Percentiles rank a stretch among this genome's conserved stretches.
Evolutionary conservation across 2,797 vertebrate species (phyloP).

Genomic region (Rhadinocentrus ornatus): DNA sequence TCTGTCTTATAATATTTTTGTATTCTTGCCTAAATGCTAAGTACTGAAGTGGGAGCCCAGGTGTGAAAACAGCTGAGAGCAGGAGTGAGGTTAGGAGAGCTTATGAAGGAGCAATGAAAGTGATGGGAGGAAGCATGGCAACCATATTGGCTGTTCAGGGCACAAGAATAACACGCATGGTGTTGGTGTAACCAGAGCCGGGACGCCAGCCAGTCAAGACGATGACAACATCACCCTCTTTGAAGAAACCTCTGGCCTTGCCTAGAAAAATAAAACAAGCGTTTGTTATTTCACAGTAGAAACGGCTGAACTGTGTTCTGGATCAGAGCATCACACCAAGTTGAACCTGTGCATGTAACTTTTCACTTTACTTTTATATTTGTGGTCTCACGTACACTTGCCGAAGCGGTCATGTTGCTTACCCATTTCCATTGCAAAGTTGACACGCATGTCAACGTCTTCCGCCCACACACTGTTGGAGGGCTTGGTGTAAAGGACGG

Average conservation of each 20-base stretch:
- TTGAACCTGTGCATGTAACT: background rate
- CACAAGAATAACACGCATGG: conserved; percentile 96
- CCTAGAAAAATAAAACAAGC: conserved; percentile 73
- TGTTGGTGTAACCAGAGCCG: conserved; percentile 97
- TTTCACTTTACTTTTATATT: background rate
- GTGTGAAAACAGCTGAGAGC: conserved; percentile 35
- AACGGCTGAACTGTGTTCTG: background rate
- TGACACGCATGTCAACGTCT: conserved; percentile 94
- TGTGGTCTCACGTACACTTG: no score
- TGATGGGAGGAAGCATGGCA: conserved; percentile 40
- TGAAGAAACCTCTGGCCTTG: conserved; percentile 96
- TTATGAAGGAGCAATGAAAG: conserved; percentile 57
- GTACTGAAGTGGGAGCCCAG: conserved; percentile 32
- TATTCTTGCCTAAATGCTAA: conserved; percentile 37
- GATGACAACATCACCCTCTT: conserved; percentile 90
- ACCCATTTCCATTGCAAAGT: conserved; percentile 96
- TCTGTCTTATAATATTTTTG: conserved; percentile 15
- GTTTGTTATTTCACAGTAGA: background rate
- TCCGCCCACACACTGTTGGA: conserved; percentile 92
- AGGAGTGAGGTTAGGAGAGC: conserved; percentile 31
- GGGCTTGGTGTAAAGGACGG: conserved; percentile 89
- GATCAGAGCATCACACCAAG: background rate
- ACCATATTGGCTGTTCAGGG: conserved; percentile 73
- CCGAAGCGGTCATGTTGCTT: conserved; percentile 4
- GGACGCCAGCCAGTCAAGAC: conserved; percentile 97